These are phyloP conservation scores for Varroa destructor DNA, from an alignment of 1,140 invertebrate genomes.

Conservation along the genomic window DNA sequence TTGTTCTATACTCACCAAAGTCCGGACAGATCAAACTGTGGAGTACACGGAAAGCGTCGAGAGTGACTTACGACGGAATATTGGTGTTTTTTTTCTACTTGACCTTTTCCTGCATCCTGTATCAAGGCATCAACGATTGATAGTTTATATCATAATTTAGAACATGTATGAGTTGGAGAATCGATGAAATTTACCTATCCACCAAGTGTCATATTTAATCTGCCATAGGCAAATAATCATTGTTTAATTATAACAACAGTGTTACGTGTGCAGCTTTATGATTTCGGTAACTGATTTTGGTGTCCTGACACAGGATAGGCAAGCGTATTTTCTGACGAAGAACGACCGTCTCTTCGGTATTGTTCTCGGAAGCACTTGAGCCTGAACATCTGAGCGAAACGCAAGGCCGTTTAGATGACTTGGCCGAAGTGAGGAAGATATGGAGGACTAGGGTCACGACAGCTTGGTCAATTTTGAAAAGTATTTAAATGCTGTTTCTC, in stretches of 20 bases:
- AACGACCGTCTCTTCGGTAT: not conserved
- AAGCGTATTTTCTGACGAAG: constrained; percentile 2
- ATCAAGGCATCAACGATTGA: too few species aligned
- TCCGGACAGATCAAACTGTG: not conserved
- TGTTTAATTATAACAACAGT: too few species aligned
- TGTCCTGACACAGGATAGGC: not conserved
- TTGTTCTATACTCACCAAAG: not conserved
- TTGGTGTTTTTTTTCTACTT: not conserved
- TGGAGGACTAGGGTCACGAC: not conserved
- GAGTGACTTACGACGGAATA: not conserved
- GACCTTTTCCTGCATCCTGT: too few species aligned
- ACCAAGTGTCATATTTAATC: too few species aligned
- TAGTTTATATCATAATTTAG: too few species aligned
- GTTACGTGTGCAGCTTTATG: not conserved
- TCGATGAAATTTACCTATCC: too few species aligned
- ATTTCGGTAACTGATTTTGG: not conserved
- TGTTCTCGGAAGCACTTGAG: not conserved
- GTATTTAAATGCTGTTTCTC: not conserved
- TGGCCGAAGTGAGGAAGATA: not conserved
- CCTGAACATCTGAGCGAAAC: not conserved
- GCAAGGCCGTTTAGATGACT: constrained; percentile 8
- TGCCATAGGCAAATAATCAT: too few species aligned
- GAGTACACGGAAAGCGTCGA: constrained; percentile 1
- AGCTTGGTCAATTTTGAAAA: not conserved
- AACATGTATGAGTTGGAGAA: too few species aligned